A percentile compares a stretch with the other conserved stretches of the same genome.
Conservation (phyloP, 2,113 vertebrate species). For the Rissa tridactyla region DNA sequence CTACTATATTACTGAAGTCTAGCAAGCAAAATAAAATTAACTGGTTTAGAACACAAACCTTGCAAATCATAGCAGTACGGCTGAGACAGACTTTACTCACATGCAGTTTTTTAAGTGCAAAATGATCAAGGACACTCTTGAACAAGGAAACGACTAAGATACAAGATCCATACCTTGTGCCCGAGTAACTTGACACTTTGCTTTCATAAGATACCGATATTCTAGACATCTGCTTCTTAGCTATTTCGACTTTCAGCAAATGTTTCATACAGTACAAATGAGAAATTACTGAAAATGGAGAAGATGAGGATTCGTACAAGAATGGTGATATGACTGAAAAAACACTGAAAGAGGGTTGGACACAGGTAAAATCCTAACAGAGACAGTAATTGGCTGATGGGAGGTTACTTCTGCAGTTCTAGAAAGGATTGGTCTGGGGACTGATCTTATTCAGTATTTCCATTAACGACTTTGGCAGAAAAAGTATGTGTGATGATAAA, state of each 20-base stretch:
- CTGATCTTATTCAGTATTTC: neutral
- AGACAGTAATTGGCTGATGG: neutral
- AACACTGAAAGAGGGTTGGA: neutral
- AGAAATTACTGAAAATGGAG: neutral
- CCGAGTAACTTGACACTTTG: neutral
- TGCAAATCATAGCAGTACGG: neutral
- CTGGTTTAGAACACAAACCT: neutral
- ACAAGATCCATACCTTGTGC: neutral
- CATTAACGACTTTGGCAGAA: neutral
- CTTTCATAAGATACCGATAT: neutral
- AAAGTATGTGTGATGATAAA: neutral
- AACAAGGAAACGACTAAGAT: neutral
- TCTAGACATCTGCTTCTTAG: neutral
- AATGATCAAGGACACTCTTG: neutral
- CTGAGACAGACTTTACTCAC: neutral
- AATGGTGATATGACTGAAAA: neutral
- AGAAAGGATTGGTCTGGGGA: neutral
- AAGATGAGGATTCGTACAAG: neutral
- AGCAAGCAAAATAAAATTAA: neutral
- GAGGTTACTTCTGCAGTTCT: neutral
- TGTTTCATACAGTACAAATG: neutral
- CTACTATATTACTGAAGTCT: neutral
- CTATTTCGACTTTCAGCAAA: neutral
- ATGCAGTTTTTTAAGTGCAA: neutral
- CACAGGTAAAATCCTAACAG: neutral